Conservation (phyloP, 2,113 vertebrate species). For the Sclerurus mexicanus region DNA sequence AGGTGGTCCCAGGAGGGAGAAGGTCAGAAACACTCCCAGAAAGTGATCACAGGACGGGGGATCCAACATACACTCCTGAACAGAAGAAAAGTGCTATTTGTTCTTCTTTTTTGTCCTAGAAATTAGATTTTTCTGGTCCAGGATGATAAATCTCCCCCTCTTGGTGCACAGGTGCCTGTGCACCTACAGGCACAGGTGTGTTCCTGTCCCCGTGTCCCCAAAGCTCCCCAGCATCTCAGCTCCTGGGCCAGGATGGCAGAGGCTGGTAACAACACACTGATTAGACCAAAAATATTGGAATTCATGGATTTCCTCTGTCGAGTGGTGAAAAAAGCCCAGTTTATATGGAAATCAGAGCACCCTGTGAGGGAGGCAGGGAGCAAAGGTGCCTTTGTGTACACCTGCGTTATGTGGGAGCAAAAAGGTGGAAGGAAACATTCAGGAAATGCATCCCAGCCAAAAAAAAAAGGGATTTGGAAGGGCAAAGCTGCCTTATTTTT, state of each 20-base stretch:
- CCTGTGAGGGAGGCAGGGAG: background rate
- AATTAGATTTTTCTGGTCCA: background rate
- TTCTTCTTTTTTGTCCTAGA: background rate
- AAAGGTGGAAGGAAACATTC: background rate
- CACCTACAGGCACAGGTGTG: background rate
- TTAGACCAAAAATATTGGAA: background rate
- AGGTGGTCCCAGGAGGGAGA: rapidly evolving
- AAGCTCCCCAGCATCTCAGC: background rate
- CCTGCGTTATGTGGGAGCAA: rapidly evolving
- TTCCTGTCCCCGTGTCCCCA: background rate
- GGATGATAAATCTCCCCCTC: background rate
- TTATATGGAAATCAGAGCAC: background rate
- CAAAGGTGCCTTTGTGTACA: rapidly evolving
- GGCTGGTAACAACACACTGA: background rate
- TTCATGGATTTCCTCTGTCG: background rate
- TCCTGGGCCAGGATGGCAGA: rapidly evolving
- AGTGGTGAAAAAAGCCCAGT: background rate
- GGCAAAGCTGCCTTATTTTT: background rate
- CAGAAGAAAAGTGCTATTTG: background rate
- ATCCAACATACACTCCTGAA: background rate
- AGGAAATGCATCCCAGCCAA: background rate
- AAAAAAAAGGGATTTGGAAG: background rate
- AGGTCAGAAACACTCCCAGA: background rate
- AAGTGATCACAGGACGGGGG: background rate
- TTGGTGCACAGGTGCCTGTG: background rate